Evolutionary conservation across 2,113 vertebrate species (phyloP).

Genomic region (Oncorhynchus kisutch): DNA sequence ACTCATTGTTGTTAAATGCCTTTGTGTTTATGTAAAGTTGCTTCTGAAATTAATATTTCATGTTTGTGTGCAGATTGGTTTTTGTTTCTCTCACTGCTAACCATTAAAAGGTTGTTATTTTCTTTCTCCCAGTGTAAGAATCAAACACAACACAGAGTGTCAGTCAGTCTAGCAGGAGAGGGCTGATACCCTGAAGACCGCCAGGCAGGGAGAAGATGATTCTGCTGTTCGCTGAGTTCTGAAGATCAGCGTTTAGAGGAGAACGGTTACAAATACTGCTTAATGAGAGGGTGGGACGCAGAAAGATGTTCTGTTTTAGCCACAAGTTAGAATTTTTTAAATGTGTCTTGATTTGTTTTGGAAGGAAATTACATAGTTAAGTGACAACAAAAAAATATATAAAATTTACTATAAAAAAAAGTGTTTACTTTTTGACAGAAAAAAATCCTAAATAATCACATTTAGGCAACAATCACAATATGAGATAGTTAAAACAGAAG

Average conservation of each 20-base stretch:
- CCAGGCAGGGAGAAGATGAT: constrained; percentile 39
- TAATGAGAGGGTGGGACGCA: constrained; percentile 64
- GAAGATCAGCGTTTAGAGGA: constrained; percentile 46
- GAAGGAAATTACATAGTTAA: too few species aligned
- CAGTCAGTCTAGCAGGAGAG: constrained; percentile 58
- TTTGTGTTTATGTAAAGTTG: constrained; percentile 76
- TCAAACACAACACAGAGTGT: constrained; percentile 71
- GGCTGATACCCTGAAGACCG: constrained; percentile 62
- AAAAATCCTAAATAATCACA: neutral
- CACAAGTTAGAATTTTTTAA: constrained; percentile 14
- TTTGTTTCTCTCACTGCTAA: constrained; percentile 47
- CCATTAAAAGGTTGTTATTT: constrained; percentile 64
- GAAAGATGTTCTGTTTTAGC: constrained; percentile 32
- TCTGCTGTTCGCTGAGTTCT: constrained; percentile 52
- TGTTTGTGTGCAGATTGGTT: constrained; percentile 62
- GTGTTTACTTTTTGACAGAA: neutral
- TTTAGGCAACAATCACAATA: neutral
- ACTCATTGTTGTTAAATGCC: constrained; percentile 70
- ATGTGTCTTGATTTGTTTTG: too few species aligned
- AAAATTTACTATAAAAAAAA: neutral
- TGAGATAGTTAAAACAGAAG: constrained; percentile 19
- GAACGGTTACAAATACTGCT: constrained; percentile 53
- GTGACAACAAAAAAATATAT: too few species aligned
- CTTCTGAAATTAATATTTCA: constrained; percentile 77
- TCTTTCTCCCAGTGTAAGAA: constrained; percentile 31